phyloP scores from a whole-genome alignment of 2,797 vertebrate genomes.

The Coracias cyanogaster region DNA sequence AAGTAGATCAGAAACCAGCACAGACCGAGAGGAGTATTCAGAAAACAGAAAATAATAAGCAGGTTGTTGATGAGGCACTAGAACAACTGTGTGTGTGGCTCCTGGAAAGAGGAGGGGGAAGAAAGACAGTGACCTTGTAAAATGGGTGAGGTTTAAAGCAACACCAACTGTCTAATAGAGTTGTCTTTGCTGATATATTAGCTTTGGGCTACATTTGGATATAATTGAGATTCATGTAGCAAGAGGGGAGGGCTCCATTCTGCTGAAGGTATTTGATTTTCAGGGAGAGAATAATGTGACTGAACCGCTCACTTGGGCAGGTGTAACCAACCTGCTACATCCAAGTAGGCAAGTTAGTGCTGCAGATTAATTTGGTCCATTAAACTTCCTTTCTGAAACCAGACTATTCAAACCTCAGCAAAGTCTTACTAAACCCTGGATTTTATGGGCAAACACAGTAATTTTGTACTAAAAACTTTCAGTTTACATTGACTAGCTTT shows the following conservation, averaged over 20 bases:
- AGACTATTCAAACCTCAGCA: not conserved
- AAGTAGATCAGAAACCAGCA: not conserved
- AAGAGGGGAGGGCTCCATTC: not conserved
- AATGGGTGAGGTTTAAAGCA: not conserved
- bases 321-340: not conserved
- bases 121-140: not conserved
- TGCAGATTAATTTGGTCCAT: not conserved
- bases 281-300: not conserved
- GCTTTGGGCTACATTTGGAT: not conserved
- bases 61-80: not conserved
- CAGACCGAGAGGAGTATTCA: not conserved
- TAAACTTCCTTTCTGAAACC: not conserved
- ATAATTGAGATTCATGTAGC: slow-evolving; percentile 22
- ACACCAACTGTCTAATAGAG: not conserved
- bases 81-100: not conserved
- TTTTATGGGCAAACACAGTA: not conserved
- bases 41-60: not conserved
- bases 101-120: not conserved
- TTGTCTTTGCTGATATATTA: not conserved
- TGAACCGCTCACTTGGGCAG: not conserved
- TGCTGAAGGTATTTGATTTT: not conserved
- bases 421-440: not conserved
- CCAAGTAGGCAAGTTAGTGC: not conserved
- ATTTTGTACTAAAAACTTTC: not conserved
- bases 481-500: not conserved